Evolutionary conservation across 2,888 invertebrate genomes (phyloP).

Genomic region (Neoscelio sp.): DNA sequence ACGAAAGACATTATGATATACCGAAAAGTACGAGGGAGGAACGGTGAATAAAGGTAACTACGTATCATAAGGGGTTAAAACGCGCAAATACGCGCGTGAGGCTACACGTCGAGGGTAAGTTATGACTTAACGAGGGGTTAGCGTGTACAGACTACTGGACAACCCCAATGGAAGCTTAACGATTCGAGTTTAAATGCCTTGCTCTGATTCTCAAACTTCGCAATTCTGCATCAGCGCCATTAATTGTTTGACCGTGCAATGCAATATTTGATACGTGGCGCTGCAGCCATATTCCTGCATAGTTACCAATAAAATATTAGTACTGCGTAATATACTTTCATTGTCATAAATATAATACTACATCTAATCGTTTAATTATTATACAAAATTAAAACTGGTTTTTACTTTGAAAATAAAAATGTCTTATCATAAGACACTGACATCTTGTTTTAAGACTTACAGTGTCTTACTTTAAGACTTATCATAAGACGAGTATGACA

Average conservation of each 20-base stretch:
- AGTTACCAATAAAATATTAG: no score
- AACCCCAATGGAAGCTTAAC: conserved; percentile 78
- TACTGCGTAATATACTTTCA: no score
- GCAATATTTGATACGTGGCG: conserved; percentile 14
- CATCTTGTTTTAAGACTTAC: no score
- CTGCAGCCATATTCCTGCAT: neutral
- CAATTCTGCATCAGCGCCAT: conserved; percentile 72
- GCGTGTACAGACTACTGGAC: conserved; percentile 79
- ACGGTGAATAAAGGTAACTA: conserved; percentile 30
- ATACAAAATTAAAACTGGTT: no score
- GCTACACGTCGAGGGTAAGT: conserved; percentile 78
- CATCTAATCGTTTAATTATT: no score
- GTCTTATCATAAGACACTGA: no score
- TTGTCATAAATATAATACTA: no score
- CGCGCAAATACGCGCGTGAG: conserved; percentile 65
- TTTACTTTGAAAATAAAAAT: no score
- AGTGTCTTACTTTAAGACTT: no score
- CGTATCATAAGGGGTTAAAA: conserved; percentile 54
- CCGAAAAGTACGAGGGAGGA: conserved; percentile 25
- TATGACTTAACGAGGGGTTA: conserved; percentile 83
- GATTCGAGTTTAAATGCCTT: conserved; percentile 78
- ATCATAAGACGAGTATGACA: no score
- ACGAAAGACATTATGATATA: conserved; percentile 32
- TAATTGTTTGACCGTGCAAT: conserved; percentile 58
- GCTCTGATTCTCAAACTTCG: conserved; percentile 78